Evolutionary conservation across 64 coral and sea anemone genomes (phyloP), one percentile per base, ranked within the genome.

Genomic region (Exaiptasia diaphana): DNA sequence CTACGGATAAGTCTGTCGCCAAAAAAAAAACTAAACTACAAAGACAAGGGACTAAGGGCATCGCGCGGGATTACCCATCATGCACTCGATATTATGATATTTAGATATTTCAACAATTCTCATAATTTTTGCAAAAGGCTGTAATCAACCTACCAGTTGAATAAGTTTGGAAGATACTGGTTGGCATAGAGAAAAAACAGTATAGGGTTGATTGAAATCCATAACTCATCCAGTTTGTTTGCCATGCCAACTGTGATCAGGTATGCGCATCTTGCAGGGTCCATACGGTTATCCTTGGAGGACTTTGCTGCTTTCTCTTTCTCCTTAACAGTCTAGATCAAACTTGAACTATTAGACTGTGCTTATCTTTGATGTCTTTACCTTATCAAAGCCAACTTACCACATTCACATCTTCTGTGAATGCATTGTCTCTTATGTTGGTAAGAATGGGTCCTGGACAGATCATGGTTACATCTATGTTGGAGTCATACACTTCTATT

Each of bases 371-470:
- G 18, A 20, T 22, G 57, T 13, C 10, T 13, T 61, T 8, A 4
- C 15, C 10, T 60, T 60, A 4, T 0, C 15, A 60, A 21, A 21
- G 3, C 13, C 26, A 35, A 73, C 77, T 43, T 76, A 93, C 91
- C 91, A 77, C 80, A 46, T 88, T 78, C 6, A 88, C 72, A 83
- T 93, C 71, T 53, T 88, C 91, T 50, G 91, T 88, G 50, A 93
- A 88, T 4, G 91, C 91, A 79, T 93, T 93, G 20, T 81, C 91
- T 32, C 78, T 44, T n/a, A 93, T 63, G 27, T 76, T 50, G 4
- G 91, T 88, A 42, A 53, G 46, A 2, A 93, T 77, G 8, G 85
- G 91, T 18, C 91, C 91, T 12, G 91, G 91, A 8, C 91, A 93
- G 7, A 93, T 85, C 55, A 80, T n/a, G 0, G 91, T 93, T 37